Base-by-base conservation (phyloP, 23 tunicate species). In the Ciona savignyi region DNA sequence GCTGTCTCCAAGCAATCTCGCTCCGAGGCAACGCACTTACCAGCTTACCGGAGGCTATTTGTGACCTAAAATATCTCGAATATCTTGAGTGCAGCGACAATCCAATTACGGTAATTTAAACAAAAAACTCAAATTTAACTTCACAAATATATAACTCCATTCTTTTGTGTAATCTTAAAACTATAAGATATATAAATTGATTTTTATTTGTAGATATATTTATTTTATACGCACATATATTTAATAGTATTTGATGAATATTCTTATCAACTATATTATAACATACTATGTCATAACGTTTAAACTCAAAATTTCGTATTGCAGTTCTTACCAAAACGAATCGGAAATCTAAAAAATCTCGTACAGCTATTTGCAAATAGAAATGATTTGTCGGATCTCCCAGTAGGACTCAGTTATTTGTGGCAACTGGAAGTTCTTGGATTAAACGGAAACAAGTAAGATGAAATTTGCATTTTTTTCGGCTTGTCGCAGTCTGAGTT, bases 51-150 rank as follows among this genome's bases (percentile, higher is more conserved):
- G 33, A 82, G 42, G 48, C 26, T 0, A 66, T 84, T 11, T 84
- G 82, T 30, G 73, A 77, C 22, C 56, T 84, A n/a, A 77, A 75
- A 19, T 68, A 65, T 48, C 73, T 84, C 27, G 84, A 77, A 51
- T 84, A 77, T 42, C 25, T 84, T 11, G 89, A 84, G 42, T 84
- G 89, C 73, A 84, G 89, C 67, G 69, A 84, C 79, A 84, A 84
- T 33, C 62, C 33, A 70, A 77, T 84, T 32, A 63, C 77, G 73
- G 89, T 84, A 70, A 34, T 42, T 42, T 6, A 42, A 42, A 6
- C n/a, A n/a, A n/a, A n/a, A n/a, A n/a, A n/a, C n/a, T n/a, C n/a
- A n/a, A n/a, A n/a, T n/a, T n/a, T n/a, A n/a, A n/a, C n/a, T n/a
- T n/a, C n/a, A n/a, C n/a, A n/a, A n/a, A n/a, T n/a, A n/a, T n/a